Evolutionary conservation across 2,888 invertebrate species (phyloP).

Genomic region (Chelonus formosanus): DNA sequence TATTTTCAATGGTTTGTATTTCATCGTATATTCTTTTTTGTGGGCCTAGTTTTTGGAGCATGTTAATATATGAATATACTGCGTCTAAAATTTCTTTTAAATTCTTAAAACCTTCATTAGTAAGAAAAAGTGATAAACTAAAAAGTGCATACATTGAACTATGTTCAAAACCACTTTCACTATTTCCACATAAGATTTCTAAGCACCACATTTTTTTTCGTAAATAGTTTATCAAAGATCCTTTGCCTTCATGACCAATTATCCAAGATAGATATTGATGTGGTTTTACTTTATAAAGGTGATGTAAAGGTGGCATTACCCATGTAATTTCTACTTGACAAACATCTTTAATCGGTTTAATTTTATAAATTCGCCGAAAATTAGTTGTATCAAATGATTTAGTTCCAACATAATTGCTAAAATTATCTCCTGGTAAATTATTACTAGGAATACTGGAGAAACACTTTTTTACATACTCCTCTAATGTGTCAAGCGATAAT

Average conservation of each 20-base stretch:
- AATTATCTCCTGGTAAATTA: constrained; percentile 71
- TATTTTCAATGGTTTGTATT: constrained; percentile 73
- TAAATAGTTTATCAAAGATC: constrained; percentile 81
- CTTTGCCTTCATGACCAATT: constrained; percentile 87
- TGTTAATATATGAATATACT: constrained; percentile 81
- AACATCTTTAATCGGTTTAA: constrained; percentile 79
- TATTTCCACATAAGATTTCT: constrained; percentile 76
- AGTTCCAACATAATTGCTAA: constrained; percentile 66
- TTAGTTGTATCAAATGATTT: constrained; percentile 70
- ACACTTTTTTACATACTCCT: constrained; percentile 72
- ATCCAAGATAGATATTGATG: constrained; percentile 77
- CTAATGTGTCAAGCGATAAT: constrained; percentile 72
- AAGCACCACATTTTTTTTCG: constrained; percentile 82
- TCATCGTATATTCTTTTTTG: constrained; percentile 72
- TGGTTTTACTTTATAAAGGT: constrained; percentile 79
- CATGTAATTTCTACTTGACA: constrained; percentile 71
- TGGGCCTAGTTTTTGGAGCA: constrained; percentile 75
- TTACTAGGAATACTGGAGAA: constrained; percentile 79
- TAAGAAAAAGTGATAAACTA: constrained; percentile 77
- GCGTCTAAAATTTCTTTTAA: constrained; percentile 78
- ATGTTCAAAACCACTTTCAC: constrained; percentile 79
- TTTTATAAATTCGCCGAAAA: constrained; percentile 76
- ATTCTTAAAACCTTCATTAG: constrained; percentile 78
- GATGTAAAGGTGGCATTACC: constrained; percentile 71
- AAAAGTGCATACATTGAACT: constrained; percentile 83